Evolutionary conservation across 1,140 invertebrate genomes (phyloP), one percentile per base, ranked within the genome.

Genomic region (Antheraea mylitta): DNA sequence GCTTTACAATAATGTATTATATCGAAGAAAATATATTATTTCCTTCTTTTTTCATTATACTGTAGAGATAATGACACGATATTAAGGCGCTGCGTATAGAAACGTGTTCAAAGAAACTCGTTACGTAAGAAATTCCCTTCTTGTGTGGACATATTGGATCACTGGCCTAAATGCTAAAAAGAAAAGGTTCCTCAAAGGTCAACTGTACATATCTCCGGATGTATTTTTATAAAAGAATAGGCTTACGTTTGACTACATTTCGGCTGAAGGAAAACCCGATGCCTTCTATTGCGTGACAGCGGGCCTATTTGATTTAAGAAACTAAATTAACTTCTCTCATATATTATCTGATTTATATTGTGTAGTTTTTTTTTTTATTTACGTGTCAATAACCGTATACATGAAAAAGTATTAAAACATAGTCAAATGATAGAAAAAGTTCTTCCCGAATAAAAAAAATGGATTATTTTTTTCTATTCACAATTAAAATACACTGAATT

Each of bases 241-340:
- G 60, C 60, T 61, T 61, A 61, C 19, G 60, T 61, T 61, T 36
- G 60, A 61, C 60, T 22, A 61, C 60, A 61, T 22, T 30, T 22
- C 60, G 60, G 60, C 60, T 61, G 60, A 61, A 36, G 19, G 60
- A 61, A 61, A 61, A 36, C 19, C 60, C 30, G 60, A 61, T 61
- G 60, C 5, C 60, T 36, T 61, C 16, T 16, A 61, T 61, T 61
- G 60, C 30, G 60, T 61, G 60, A 61, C 19, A 61, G 45, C 45
- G 45, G 45, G 11, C 7, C 45, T 13, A 16, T 53, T 53, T 53
- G 45, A 53, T 53, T 53, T 53, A 53, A 53, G 45, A 53, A 53
- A 53, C 16, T 16, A 53, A 42, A 53, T 53, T 13, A 53, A 53
- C 45, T 13, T 53, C 45, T 13, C 7, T 16, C 11, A 53, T 6